Conservation (phyloP, 1,140 invertebrate species). For the Melanaphis sacchari region DNA sequence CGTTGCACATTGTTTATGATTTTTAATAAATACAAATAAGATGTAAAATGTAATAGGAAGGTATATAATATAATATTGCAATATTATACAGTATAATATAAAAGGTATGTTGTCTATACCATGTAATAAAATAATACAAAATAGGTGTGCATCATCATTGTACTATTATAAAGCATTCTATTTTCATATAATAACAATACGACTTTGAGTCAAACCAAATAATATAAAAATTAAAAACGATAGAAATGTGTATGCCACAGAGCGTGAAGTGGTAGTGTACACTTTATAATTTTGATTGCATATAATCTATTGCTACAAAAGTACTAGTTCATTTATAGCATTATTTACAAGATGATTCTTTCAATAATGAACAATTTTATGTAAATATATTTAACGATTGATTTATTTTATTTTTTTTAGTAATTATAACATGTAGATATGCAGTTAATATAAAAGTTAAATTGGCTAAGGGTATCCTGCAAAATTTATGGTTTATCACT, state of each 20-base stretch:
- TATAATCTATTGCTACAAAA: neutral
- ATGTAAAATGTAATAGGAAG: neutral
- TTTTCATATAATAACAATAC: neutral
- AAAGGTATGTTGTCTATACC: neutral
- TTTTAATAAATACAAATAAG: slow-evolving; percentile 1
- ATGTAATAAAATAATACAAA: neutral
- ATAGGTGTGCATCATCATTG: neutral
- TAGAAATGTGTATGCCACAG: neutral
- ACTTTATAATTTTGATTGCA: neutral
- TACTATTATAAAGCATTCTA: neutral
- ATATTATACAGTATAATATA: neutral
- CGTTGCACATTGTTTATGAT: neutral
- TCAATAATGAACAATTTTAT: no score
- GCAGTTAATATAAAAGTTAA: no score
- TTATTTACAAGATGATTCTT: no score
- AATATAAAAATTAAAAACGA: neutral
- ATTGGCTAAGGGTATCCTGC: no score
- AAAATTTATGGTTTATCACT: no score
- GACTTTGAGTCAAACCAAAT: neutral
- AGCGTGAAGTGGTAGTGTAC: neutral
- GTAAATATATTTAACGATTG: no score
- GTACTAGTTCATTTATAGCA: neutral
- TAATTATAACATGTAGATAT: no score
- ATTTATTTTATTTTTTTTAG: no score
- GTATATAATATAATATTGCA: neutral